Evolutionary conservation across 2,797 vertebrate genomes (phyloP), one percentile per base, ranked within the genome.

Genomic region (Mastacembelus armatus): DNA sequence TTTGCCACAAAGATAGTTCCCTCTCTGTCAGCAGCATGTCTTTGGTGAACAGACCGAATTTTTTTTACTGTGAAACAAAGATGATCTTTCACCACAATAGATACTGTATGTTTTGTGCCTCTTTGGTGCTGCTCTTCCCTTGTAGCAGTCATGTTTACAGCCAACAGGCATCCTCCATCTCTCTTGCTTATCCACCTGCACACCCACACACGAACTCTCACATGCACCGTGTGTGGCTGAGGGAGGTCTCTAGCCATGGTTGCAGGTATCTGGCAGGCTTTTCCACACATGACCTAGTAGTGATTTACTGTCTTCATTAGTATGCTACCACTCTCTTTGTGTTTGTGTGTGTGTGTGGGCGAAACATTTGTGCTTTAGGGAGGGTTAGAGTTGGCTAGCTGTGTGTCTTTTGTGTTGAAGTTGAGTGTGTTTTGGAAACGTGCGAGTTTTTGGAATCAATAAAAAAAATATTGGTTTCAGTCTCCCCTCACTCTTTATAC

Each of bases 281-380:
- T 89, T 90, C 84, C 88, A 87, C 89, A 89, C 88, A 91, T 92
- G 92, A 93, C 92, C 92, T 92, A 77, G 85, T 88, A 85, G 90
- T 92, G 89, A 92, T 93, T 91, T 91, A 91, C 89, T 89, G 87
- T 90, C 91, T 92, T 92, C 90, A 91, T 91, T 91, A 92, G 84
- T 84, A 87, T 89, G 78, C 66, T 86, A 67, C 70, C 35, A 49
- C 58, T 70, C 60, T 70, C n/a, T 63, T 55, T 59, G 52, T 77
- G 74, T 71, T 49, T 49, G 66, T 70, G 50, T 48, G 51, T 49
- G 16, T 64, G 47, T 12, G 35, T 57, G 81, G 72, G 88, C 66
- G 81, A 74, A 71, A 39, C 74, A 16, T 64, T 81, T 70, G 62
- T 65, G 87, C 88, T 90, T 83, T 52, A 81, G 84, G 88, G 81